These are phyloP conservation scores for Cephus runcator DNA, from an alignment of 2,888 invertebrate genomes.

Conservation along the genomic window DNA sequence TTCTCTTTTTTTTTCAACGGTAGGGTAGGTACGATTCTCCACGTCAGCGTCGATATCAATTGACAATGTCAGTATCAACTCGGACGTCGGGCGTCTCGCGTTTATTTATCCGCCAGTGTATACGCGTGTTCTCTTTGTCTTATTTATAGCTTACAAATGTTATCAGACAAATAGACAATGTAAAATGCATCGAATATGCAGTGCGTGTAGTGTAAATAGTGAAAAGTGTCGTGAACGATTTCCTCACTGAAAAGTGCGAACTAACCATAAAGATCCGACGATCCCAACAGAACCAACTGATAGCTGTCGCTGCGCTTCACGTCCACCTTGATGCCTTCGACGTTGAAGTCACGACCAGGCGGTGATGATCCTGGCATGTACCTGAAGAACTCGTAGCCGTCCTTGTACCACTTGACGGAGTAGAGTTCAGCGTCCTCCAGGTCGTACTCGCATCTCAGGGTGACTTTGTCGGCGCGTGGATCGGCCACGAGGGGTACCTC, in stretches of 20 bases:
- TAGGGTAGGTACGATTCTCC: not conserved
- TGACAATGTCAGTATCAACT: not conserved
- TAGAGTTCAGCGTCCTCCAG: conserved; percentile 52
- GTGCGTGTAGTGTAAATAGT: not conserved
- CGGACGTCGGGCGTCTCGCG: not conserved
- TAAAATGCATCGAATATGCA: not conserved
- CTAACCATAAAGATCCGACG: conserved; percentile 39
- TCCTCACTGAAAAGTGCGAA: not conserved
- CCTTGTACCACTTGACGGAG: conserved; percentile 61
- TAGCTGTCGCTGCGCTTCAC: conserved; percentile 50
- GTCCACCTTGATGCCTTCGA: conserved; percentile 49
- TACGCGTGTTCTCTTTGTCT: not conserved
- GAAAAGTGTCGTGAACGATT: not conserved
- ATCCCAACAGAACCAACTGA: conserved; percentile 49
- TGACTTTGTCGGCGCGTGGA: conserved; percentile 50
- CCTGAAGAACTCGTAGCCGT: conserved; percentile 53
- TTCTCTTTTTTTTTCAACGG: not conserved
- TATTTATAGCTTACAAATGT: not conserved
- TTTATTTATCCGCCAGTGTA: not conserved
- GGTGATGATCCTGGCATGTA: conserved; percentile 49
- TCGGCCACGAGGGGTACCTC: conserved; percentile 56
- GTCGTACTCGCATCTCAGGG: conserved; percentile 55
- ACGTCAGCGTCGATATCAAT: not conserved
- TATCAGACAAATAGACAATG: no score
- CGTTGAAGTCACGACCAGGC: conserved; percentile 38